Percentiles rank a stretch among this genome's conserved stretches.
Evolutionary conservation across 2,797 vertebrate species (phyloP).

Genomic region (Enteromius mattozi): DNA sequence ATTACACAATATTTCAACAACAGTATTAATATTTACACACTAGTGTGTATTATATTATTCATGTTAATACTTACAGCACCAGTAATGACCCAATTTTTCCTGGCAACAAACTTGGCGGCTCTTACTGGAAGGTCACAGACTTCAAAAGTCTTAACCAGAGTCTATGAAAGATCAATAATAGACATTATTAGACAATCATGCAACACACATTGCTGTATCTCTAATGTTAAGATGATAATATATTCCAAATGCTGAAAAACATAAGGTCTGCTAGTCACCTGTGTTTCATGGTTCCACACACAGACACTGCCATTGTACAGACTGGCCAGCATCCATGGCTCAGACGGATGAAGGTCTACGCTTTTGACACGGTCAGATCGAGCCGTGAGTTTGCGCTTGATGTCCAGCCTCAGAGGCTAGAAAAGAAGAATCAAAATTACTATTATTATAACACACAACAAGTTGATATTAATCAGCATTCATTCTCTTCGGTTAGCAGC

Average conservation of each 20-base stretch:
- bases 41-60: background rate
- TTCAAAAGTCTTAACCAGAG: conserved; percentile 97
- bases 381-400: conserved; percentile 95
- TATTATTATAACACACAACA: background rate
- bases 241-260: background rate
- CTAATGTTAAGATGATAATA: background rate
- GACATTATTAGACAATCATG: conserved; percentile 1
- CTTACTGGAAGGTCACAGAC: conserved; percentile 96
- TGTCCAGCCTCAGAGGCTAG: conserved; percentile 97
- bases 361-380: conserved; percentile 98
- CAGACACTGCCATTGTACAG: conserved; percentile 98
- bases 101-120: conserved; percentile 96
- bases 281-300: conserved; percentile 98
- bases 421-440: conserved; percentile 18
- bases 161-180: conserved; percentile 74
- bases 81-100: conserved; percentile 98
- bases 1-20: background rate
- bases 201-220: background rate
- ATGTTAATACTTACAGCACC: conserved; percentile 87
- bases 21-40: background rate
- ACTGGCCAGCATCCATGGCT: conserved; percentile 98
- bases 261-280: conserved; percentile 74
- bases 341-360: conserved; percentile 94
- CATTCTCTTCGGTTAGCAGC: background rate
- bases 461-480: background rate